These are phyloP conservation scores for Bibio marci DNA, from an alignment of 2,888 invertebrate species.

Conservation along the genomic window DNA sequence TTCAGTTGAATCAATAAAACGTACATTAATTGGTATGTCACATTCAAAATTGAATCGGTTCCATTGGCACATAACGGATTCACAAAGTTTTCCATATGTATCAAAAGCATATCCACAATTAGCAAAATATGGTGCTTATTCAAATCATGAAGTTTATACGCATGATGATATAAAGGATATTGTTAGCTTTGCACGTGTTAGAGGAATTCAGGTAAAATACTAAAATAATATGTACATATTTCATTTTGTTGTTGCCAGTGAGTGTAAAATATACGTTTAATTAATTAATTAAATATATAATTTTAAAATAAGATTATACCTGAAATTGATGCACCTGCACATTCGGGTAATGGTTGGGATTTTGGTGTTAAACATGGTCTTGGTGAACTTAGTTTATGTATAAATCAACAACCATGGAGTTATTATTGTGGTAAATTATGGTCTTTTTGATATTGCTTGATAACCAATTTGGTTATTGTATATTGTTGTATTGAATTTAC, in stretches of 20 bases:
- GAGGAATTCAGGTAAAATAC: constrained; percentile 69
- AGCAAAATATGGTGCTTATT: constrained; percentile 71
- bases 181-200: constrained; percentile 56
- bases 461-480: neutral
- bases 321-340: constrained; percentile 83
- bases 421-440: constrained; percentile 43
- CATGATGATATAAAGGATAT: constrained; percentile 52
- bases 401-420: constrained; percentile 67
- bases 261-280: neutral
- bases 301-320: constrained; percentile 53
- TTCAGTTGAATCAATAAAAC: constrained; percentile 48
- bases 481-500: neutral
- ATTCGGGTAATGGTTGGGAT: constrained; percentile 74
- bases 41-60: constrained; percentile 81
- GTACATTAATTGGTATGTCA: constrained; percentile 74
- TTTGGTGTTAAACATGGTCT: constrained; percentile 61
- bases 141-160: constrained; percentile 58
- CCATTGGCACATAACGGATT: constrained; percentile 85
- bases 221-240: constrained; percentile 17
- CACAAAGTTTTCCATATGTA: constrained; percentile 81
- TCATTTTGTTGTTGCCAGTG: neutral
- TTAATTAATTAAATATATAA: neutral
- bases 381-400: constrained; percentile 63
- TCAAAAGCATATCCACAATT: constrained; percentile 59
- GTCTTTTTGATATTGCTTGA: neutral